Evolutionary conservation across 1,140 invertebrate species (phyloP), one percentile per base, ranked within the genome.

Genomic region (Holotrichia oblita): DNA sequence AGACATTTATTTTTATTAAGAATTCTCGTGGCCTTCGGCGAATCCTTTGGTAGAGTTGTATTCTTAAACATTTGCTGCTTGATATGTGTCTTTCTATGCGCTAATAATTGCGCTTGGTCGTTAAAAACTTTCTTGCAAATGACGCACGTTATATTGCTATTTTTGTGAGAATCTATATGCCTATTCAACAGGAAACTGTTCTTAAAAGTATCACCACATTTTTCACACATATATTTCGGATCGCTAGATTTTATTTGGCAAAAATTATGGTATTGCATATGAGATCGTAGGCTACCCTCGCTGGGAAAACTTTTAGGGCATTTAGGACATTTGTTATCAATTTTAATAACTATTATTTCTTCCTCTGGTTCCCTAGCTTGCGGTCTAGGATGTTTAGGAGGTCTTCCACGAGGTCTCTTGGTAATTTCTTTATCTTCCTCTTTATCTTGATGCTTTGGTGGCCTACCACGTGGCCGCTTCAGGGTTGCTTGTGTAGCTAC

Each of bases 251-350:
- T 27, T 73, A 22, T 81, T 79, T 84, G 82, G 34, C 82, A 79
- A 40, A 83, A 79, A 78, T 79, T 84, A 78, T 85, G 84, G 78
- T 84, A 83, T 17, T 84, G 80, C 78, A 89, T 84, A 82, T 92
- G 91, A 79, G 88, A 86, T 77, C 90, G 89, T 27, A 92, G 86
- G 83, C 89, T 90, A 80, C 89, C 88, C 81, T 90, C 88, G 85
- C 90, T 90, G 24, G 88, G 84, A 83, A 92, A 92, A 24, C 83
- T 84, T 77, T 89, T 89, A 77, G 88, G 87, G 85, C 91, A 92
- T 78, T 89, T 84, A 2, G 83, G 84, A 83, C 91, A 92, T 73
- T 81, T 83, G 81, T 89, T 72, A 77, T 85, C 81, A 40, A 69
- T 77, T 61, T 81, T 80, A 44, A 55, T 64, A 40, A 41, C 24